A percentile compares a stretch with the other conserved stretches of the same genome.
Evolutionary conservation across 2,113 vertebrate genomes (phyloP).

Genomic region (Corythaixoides concolor): DNA sequence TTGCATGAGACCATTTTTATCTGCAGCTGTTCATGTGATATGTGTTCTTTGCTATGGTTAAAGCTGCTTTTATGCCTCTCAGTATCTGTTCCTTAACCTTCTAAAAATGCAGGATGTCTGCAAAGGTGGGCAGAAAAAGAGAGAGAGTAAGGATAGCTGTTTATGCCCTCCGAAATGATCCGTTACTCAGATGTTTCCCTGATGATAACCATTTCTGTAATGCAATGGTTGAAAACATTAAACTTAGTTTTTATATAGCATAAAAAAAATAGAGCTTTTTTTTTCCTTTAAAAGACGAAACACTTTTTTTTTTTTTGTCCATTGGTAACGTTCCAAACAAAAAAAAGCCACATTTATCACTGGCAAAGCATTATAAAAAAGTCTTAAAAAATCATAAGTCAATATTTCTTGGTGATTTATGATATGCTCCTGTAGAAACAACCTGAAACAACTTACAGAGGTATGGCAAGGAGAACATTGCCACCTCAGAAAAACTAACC

Average conservation of each 20-base stretch:
- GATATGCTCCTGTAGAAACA: not conserved
- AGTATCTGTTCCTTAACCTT: not conserved
- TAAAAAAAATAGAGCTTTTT: not conserved
- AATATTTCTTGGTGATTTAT: constrained; percentile 24
- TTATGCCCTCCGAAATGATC: not conserved
- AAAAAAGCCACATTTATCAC: not conserved
- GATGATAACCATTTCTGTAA: not conserved
- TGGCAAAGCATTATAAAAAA: not conserved
- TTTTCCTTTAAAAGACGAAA: not conserved
- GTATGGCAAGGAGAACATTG: not conserved
- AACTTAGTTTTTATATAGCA: not conserved
- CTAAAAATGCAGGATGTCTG: not conserved
- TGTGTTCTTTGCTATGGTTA: not conserved
- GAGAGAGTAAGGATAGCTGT: not conserved
- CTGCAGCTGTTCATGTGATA: not conserved
- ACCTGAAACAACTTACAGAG: not conserved
- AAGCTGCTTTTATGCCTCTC: not conserved
- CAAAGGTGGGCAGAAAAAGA: not conserved
- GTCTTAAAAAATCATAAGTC: not conserved
- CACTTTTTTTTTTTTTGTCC: not conserved
- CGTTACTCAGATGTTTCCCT: not conserved
- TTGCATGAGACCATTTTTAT: not conserved
- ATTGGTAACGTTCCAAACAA: not conserved
- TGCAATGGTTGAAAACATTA: not conserved
- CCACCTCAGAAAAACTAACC: not conserved